Conservation (phyloP, 2,797 vertebrate genomes). For the Acanthurus lineatus region DNA sequence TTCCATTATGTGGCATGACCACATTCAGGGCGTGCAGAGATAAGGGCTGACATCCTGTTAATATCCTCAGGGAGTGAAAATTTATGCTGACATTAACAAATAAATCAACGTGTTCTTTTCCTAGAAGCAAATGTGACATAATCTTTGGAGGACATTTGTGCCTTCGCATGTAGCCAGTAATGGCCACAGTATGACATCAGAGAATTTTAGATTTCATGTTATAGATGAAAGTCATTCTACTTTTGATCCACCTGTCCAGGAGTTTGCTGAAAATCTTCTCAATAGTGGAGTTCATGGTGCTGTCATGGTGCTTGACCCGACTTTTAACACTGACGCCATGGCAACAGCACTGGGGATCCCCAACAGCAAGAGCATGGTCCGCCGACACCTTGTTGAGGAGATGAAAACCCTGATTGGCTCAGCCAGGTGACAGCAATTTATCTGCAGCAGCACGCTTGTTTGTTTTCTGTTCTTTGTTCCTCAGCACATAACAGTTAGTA, state of each 20-base stretch:
- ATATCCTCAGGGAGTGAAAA: conserved; percentile 29
- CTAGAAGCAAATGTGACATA: not conserved
- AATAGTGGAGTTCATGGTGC: conserved; percentile 91
- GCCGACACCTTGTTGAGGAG: conserved; percentile 90
- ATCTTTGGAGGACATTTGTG: not conserved
- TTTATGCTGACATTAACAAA: conserved; percentile 17
- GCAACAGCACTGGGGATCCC: conserved; percentile 89
- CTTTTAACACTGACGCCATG: conserved; percentile 91
- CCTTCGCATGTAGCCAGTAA: not conserved
- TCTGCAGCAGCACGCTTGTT: no score
- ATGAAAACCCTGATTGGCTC: conserved; percentile 86
- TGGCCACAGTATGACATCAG: not conserved
- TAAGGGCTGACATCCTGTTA: conserved; percentile 50
- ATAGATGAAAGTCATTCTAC: not conserved
- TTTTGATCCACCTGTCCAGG: conserved; percentile 72
- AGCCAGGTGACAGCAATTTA: conserved; percentile 79
- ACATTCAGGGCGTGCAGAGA: conserved; percentile 27
- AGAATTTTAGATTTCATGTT: not conserved
- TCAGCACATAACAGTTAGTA: no score
- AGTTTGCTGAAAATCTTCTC: conserved; percentile 89
- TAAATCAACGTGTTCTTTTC: conserved; percentile 23
- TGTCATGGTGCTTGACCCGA: conserved; percentile 90
- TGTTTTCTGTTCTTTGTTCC: no score
- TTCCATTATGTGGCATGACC: conserved; percentile 28
- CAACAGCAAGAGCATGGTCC: conserved; percentile 89